Conservation (phyloP, 2,888 invertebrate species). For the Chromoteleia sp. region DNA sequence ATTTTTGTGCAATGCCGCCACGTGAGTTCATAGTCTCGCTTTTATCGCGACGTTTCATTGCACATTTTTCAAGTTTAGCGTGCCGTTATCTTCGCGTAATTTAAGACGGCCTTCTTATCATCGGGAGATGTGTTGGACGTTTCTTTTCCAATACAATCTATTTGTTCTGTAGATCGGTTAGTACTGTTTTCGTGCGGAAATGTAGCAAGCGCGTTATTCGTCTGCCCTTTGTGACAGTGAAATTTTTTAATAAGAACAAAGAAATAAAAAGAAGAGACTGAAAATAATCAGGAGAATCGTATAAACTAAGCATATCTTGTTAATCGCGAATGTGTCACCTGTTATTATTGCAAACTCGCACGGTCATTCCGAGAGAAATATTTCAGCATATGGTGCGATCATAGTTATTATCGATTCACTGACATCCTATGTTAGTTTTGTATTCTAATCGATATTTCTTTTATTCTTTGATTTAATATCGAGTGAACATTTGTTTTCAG, state of each 20-base stretch:
- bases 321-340: conserved; percentile 27
- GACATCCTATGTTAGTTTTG: neutral
- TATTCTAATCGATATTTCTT: neutral
- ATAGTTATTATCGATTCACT: neutral
- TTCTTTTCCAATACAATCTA: conserved; percentile 44
- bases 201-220: conserved; percentile 24
- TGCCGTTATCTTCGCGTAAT: conserved; percentile 77
- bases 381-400: conserved; percentile 12
- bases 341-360: conserved; percentile 13
- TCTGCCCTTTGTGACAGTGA: neutral
- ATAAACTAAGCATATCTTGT: conserved; percentile 17
- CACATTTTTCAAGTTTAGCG: conserved; percentile 71
- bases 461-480: conserved; percentile 1
- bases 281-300: neutral
- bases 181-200: conserved; percentile 37
- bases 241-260: neutral
- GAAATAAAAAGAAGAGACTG: neutral
- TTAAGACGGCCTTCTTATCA: conserved; percentile 77
- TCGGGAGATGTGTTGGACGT: conserved; percentile 68
- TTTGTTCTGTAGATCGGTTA: conserved; percentile 28
- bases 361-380: conserved; percentile 4
- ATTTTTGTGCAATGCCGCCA: conserved; percentile 21
- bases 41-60: conserved; percentile 64
- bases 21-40: conserved; percentile 65
- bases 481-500: neutral